Base-by-base conservation (phyloP, 2,888 invertebrate genomes). In the Teleogryllus oceanicus region DNA sequence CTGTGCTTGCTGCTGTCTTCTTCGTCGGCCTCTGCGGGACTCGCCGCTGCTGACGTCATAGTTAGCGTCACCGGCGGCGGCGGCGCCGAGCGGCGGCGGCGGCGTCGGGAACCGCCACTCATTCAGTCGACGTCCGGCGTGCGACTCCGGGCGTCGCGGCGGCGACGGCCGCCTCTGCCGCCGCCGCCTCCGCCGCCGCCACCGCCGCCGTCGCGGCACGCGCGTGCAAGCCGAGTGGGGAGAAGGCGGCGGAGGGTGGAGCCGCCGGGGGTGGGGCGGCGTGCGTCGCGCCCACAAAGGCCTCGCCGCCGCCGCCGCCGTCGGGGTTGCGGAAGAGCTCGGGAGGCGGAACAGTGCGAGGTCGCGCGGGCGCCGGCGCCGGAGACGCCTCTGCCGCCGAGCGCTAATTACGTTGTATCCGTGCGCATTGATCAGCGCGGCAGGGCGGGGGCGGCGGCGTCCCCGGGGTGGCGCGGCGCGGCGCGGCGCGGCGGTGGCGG, bases 31-130 rank as follows among this genome's bases (percentile, higher is more conserved):
- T 62, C 62, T n/a, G 62, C 16, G n/a, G 62, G 2, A 62, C n/a
- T 62, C 62, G 62, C 62, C 62, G 62, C 62, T 18, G 62, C 62
- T 62, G 62, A 62, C 62, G 62, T 62, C 62, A 62, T 62, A 62
- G 62, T 62, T 62, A 62, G 62, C 62, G 62, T 62, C 62, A 62
- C 16, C 62, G 13, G 62, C 62, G 16, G 13, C 62, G 62, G 62
- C 13, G 62, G 62, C 37, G 37, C 37, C 37, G 37, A n/a, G 62
- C 62, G 4, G n/a, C 0, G 62, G 62, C 62, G n/a, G 62, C 13
- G n/a, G 62, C 62, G 16, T 62, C 62, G 62, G 37, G 37, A 37
- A 62, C 62, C 13, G 62, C 62, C 62, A n/a, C 62, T 62, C 62
- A n/a, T 62, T 13, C 62, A 62, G 62, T 62, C 62, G 62, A 62